phyloP scores from a whole-genome alignment of 2,888 invertebrate species.

The Caenorhabditis sp. region DNA sequence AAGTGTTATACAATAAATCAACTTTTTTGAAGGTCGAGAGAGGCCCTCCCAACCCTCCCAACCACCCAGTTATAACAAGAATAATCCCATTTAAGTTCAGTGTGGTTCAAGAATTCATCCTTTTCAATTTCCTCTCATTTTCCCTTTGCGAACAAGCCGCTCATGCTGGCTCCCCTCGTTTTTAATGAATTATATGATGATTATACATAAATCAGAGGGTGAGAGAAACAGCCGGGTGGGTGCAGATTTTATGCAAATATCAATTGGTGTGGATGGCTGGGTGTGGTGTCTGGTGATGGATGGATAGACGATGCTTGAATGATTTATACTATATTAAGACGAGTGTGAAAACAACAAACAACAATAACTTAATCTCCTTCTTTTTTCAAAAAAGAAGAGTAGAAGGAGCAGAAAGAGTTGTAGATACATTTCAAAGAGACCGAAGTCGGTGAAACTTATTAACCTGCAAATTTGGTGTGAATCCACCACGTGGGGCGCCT shows the following conservation, averaged over 20 bases:
- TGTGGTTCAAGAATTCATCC: too few species aligned
- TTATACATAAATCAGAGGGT: conserved; percentile 23
- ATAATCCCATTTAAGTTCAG: too few species aligned
- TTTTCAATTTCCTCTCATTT: conserved; percentile 10
- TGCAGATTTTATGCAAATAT: conserved; percentile 46
- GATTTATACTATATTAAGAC: conserved; percentile 17
- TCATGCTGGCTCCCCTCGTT: neutral
- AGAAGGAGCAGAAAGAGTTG: too few species aligned
- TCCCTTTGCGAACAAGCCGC: neutral
- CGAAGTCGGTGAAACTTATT: neutral
- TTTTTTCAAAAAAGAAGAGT: too few species aligned
- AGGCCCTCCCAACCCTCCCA: neutral
- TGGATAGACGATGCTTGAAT: conserved; percentile 32
- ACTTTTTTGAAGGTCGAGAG: neutral
- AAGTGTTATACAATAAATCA: neutral
- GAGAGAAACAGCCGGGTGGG: conserved; percentile 42
- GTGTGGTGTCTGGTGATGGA: conserved; percentile 38
- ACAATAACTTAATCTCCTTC: conserved; percentile 38
- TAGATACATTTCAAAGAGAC: conserved; percentile 23
- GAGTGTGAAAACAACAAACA: neutral
- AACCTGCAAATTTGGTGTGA: neutral
- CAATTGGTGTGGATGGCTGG: conserved; percentile 6
- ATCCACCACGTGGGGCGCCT: neutral
- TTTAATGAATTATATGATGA: conserved; percentile 43
- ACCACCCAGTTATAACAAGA: too few species aligned